Percentiles rank a stretch among this genome's conserved stretches.
Conservation (phyloP, 1,140 invertebrate species). For the Helicorthomorpha holstii region DNA sequence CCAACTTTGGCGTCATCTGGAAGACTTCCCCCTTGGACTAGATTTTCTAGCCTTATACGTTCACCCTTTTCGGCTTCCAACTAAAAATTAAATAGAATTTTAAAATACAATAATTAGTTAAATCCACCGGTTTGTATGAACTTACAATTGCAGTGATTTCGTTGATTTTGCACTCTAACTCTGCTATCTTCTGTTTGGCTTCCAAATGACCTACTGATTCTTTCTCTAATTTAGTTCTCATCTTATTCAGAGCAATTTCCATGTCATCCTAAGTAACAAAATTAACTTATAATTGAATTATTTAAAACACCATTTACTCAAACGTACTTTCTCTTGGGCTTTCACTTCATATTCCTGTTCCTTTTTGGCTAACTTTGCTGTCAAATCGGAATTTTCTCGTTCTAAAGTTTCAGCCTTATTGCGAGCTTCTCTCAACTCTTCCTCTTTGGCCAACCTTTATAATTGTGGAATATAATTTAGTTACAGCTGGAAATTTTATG, state of each 20-base stretch:
- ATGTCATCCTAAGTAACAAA: constrained; percentile 52
- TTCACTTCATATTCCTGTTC: constrained; percentile 80
- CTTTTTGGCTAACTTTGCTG: constrained; percentile 69
- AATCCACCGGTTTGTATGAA: not conserved
- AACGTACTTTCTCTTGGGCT: constrained; percentile 58
- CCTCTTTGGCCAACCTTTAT: constrained; percentile 66
- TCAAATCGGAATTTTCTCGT: constrained; percentile 71
- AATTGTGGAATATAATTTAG: not conserved
- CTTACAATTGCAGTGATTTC: constrained; percentile 43
- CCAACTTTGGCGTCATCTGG: constrained; percentile 78
- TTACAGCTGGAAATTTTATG: not conserved
- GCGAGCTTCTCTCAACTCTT: constrained; percentile 70
- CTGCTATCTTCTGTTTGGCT: constrained; percentile 55
- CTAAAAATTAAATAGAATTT: constrained; percentile 20
- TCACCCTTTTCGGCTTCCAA: constrained; percentile 66
- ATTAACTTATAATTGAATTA: not conserved
- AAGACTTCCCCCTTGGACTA: constrained; percentile 65
- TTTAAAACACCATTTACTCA: not conserved
- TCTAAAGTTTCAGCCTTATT: constrained; percentile 74
- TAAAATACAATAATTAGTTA: not conserved
- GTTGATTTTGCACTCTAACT: constrained; percentile 51
- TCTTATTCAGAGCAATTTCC: constrained; percentile 58
- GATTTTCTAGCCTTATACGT: constrained; percentile 57
- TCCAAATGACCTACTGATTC: constrained; percentile 74
- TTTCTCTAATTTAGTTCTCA: constrained; percentile 76